phyloP scores from a whole-genome alignment of 2,888 invertebrate genomes.

The Labia minor region DNA sequence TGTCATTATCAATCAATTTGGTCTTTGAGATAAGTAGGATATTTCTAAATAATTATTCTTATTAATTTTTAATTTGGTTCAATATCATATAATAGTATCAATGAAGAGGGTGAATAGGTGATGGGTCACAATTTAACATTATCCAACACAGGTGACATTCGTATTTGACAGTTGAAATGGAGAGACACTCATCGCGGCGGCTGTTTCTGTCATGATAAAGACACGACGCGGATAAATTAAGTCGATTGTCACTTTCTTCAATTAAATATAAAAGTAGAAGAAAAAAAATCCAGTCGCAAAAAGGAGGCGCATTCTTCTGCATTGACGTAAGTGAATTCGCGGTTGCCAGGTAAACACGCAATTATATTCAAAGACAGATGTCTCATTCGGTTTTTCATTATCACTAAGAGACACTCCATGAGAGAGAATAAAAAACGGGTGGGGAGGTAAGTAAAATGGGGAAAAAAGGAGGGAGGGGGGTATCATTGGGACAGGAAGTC shows the following conservation, averaged over 20 bases:
- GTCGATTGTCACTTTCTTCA: constrained; percentile 4
- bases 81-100: no score
- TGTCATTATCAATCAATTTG: no score
- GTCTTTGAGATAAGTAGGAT: no score
- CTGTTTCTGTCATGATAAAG: not conserved
- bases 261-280: not conserved
- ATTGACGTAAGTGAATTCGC: not conserved
- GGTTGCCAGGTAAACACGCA: not conserved
- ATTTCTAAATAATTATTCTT: no score
- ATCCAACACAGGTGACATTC: not conserved
- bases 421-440: not conserved
- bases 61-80: no score
- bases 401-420: not conserved
- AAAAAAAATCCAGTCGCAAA: not conserved
- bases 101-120: not conserved
- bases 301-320: not conserved
- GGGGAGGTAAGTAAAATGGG: not conserved
- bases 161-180: not conserved
- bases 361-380: not conserved
- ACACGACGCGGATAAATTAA: not conserved
- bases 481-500: not conserved
- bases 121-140: not conserved
- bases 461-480: not conserved
- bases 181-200: not conserved
- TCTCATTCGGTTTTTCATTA: constrained; percentile 1